A percentile compares a stretch with the other conserved stretches of the same genome.
Conservation (phyloP, 2,888 invertebrate species). For the Zeuzera pyrina region DNA sequence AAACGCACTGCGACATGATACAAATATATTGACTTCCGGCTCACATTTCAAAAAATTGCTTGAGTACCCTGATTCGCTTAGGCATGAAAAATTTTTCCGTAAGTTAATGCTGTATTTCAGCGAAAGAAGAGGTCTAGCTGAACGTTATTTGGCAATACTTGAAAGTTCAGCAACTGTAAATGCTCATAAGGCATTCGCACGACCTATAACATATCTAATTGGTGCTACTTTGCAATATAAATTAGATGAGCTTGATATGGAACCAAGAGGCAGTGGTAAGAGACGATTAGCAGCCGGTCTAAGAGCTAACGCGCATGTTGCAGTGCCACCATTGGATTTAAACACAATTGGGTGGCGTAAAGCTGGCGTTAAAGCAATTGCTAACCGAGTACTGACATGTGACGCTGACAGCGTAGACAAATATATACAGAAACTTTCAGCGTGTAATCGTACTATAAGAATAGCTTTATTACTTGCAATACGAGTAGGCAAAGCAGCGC, state of each 20-base stretch:
- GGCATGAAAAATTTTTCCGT: too few species aligned
- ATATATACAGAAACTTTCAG: conserved; percentile 21
- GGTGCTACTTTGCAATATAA: conserved; percentile 4
- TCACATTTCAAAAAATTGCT: too few species aligned
- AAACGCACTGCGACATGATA: conserved; percentile 41
- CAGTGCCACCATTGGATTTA: conserved; percentile 28
- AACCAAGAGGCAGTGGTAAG: conserved; percentile 10
- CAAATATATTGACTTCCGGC: too few species aligned
- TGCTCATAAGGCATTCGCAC: too few species aligned
- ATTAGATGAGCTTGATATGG: conserved; percentile 16
- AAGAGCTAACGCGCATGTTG: conserved; percentile 30
- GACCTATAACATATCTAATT: too few species aligned
- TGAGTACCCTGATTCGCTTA: too few species aligned
- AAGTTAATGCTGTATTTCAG: too few species aligned
- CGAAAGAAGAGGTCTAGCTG: too few species aligned
- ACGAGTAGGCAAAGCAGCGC: conserved; percentile 14
- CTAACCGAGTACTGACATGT: conserved; percentile 28
- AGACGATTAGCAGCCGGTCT: conserved; percentile 24
- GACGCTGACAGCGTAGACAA: conserved; percentile 20
- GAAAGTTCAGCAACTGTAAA: too few species aligned
- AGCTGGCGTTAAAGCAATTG: conserved; percentile 36
- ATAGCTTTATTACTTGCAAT: conserved; percentile 29
- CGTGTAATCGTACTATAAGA: conserved; percentile 27
- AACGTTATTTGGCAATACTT: too few species aligned
- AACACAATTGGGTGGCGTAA: conserved; percentile 25